A percentile compares a stretch with the other conserved stretches of the same genome.
Evolutionary conservation across 2,113 vertebrate genomes (phyloP).

Genomic region (Blennius ocellaris): DNA sequence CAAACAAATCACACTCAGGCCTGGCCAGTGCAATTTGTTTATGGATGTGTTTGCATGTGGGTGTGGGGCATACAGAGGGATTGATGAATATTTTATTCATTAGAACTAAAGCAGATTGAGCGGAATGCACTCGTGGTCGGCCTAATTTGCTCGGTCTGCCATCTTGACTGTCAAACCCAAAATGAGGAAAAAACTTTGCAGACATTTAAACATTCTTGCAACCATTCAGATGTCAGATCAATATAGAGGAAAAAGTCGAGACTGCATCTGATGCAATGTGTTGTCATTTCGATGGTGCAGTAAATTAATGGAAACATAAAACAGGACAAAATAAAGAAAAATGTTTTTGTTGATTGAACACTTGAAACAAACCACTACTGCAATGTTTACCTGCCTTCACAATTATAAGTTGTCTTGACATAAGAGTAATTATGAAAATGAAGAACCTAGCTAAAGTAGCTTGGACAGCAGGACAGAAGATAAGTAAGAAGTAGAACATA

Average conservation of each 20-base stretch:
- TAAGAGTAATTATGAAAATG: too few relatives aligned
- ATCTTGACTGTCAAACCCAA: not conserved
- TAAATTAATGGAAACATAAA: not conserved
- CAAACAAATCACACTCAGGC: conserved; percentile 78
- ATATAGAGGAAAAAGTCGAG: not conserved
- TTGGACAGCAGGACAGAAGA: too few relatives aligned
- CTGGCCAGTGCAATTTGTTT: conserved; percentile 67
- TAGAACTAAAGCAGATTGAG: conserved; percentile 42
- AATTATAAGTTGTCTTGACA: too few relatives aligned
- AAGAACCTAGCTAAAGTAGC: too few relatives aligned
- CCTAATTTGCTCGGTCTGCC: not conserved
- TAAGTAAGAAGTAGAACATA: too few relatives aligned
- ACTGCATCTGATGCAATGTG: not conserved
- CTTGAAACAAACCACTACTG: too few relatives aligned
- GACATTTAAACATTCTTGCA: not conserved
- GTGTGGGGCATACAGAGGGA: conserved; percentile 7
- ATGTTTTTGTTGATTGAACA: too few relatives aligned
- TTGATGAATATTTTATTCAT: conserved; percentile 60
- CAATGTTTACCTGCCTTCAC: too few relatives aligned
- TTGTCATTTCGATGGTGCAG: not conserved
- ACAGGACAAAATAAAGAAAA: too few relatives aligned
- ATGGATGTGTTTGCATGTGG: conserved; percentile 12
- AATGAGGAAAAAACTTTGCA: not conserved
- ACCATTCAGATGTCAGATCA: conserved; percentile 1
- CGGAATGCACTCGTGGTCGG: conserved; percentile 22